These are phyloP conservation scores for Gastrophysa polygoni DNA, from an alignment of 2,888 invertebrate species.

Conservation along the genomic window DNA sequence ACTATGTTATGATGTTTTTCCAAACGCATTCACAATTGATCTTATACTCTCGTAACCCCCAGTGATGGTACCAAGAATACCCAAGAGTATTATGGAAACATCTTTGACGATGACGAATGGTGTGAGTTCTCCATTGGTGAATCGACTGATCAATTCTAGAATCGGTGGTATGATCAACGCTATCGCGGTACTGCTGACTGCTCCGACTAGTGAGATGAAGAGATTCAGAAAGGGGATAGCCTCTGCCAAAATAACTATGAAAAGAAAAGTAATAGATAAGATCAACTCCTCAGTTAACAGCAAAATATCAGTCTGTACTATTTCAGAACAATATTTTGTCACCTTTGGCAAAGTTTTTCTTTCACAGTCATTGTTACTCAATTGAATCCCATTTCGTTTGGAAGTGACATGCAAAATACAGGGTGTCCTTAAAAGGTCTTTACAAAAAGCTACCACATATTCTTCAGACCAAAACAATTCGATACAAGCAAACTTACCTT, in stretches of 20 bases:
- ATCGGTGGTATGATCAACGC: constrained; percentile 89
- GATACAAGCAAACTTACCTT: no score
- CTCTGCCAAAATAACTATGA: constrained; percentile 82
- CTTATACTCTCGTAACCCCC: constrained; percentile 77
- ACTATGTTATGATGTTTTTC: constrained; percentile 2
- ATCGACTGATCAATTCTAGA: constrained; percentile 77
- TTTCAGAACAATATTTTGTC: no score
- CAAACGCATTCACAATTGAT: constrained; percentile 58
- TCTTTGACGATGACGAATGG: constrained; percentile 64
- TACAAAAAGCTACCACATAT: no score
- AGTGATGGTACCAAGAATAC: constrained; percentile 72
- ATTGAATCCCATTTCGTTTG: no score
- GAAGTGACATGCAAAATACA: no score
- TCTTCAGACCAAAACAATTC: no score
- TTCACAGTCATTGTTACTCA: no score
- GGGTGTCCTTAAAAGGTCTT: no score
- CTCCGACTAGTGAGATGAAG: constrained; percentile 91
- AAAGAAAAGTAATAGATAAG: constrained; percentile 14
- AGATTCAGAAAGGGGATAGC: constrained; percentile 83
- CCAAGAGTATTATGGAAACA: constrained; percentile 68
- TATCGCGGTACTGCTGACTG: constrained; percentile 85
- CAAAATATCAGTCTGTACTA: no score
- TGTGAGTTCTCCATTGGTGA: constrained; percentile 64
- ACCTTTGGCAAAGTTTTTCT: no score
- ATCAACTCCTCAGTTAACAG: no score